A percentile compares a stretch with the other conserved stretches of the same genome.
Conservation (phyloP, 37 sponge, comb jelly and placozoan species). For the Geodia barretti region DNA sequence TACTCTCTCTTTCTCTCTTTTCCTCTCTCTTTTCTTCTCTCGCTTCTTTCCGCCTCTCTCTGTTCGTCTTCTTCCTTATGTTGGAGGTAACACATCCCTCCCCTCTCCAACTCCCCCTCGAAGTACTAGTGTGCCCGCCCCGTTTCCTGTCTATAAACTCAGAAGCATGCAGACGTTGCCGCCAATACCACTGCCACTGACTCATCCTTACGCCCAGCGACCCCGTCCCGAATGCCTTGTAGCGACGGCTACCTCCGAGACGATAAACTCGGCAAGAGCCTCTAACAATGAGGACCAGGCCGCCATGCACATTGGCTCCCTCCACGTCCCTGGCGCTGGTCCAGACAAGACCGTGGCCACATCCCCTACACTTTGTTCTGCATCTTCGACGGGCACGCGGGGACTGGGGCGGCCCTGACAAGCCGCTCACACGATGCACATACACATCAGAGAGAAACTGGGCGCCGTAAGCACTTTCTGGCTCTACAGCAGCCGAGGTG, state of each 20-base stretch:
- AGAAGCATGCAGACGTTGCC: slow-evolving; percentile 65
- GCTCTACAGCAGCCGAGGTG: slow-evolving; percentile 64
- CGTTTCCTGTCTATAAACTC: slow-evolving; percentile 64
- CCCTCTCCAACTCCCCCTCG: too few species aligned
- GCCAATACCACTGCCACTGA: slow-evolving; percentile 78
- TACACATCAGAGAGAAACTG: slow-evolving; percentile 70
- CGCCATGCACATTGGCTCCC: slow-evolving; percentile 47
- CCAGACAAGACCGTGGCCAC: slow-evolving; percentile 9
- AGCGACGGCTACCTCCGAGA: slow-evolving; percentile 85
- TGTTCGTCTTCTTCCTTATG: too few species aligned
- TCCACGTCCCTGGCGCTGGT: slow-evolving; percentile 8
- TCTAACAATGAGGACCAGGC: slow-evolving; percentile 91
- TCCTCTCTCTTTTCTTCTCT: too few species aligned
- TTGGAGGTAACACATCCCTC: too few species aligned
- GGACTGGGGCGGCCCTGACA: slow-evolving; percentile 82
- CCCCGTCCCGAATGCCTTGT: slow-evolving; percentile 74
- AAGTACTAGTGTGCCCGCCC: slow-evolving; percentile 73
- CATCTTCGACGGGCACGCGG: slow-evolving; percentile 95
- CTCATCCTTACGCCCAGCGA: slow-evolving; percentile 67
- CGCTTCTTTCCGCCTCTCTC: too few species aligned
- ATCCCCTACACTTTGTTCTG: slow-evolving; percentile 76
- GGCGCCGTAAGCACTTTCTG: slow-evolving; percentile 75
- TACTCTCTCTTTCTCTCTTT: too few species aligned
- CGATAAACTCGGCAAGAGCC: slow-evolving; percentile 89
- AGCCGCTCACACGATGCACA: slow-evolving; percentile 82